phyloP scores from a whole-genome alignment of 1,140 invertebrate genomes.

The Colletes latitarsis region DNA sequence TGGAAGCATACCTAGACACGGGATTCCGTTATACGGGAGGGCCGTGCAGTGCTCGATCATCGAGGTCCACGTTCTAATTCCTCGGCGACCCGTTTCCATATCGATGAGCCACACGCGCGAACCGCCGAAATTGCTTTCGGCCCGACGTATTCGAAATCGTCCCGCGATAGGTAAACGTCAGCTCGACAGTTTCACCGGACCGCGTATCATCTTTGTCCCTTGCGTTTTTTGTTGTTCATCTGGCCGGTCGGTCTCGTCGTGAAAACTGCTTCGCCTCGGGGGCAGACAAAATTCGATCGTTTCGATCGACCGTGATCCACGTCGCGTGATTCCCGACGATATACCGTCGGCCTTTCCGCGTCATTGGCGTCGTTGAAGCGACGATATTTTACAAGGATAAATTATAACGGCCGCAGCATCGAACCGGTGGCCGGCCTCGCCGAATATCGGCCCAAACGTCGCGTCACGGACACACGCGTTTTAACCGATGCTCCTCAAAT shows the following conservation, averaged over 20 bases:
- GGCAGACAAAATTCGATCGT: slow-evolving; percentile 34
- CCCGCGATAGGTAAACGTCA: slow-evolving; percentile 29
- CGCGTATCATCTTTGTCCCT: slow-evolving; percentile 37
- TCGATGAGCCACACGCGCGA: slow-evolving; percentile 32
- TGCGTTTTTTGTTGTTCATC: background rate
- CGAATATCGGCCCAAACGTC: slow-evolving; percentile 22
- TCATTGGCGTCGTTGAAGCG: slow-evolving; percentile 60
- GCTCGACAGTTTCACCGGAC: slow-evolving; percentile 27
- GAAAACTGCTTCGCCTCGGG: background rate
- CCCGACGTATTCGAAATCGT: slow-evolving; percentile 41
- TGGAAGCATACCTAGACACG: slow-evolving; percentile 5
- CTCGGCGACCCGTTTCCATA: slow-evolving; percentile 51
- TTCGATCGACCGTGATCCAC: slow-evolving; percentile 46
- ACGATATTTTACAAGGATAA: slow-evolving; percentile 74
- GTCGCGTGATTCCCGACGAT: slow-evolving; percentile 60
- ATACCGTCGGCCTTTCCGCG: slow-evolving; percentile 61
- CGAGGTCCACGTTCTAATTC: slow-evolving; percentile 44
- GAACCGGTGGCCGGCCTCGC: slow-evolving; percentile 17
- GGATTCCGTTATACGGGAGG: slow-evolving; percentile 9
- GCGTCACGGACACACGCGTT: background rate
- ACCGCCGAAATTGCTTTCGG: slow-evolving; percentile 46
- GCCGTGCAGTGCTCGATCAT: slow-evolving; percentile 5
- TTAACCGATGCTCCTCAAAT: background rate
- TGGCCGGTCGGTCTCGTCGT: background rate
- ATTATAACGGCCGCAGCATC: slow-evolving; percentile 68